Evolutionary conservation across 2,113 vertebrate genomes (phyloP).

Genomic region (Cygnus atratus): DNA sequence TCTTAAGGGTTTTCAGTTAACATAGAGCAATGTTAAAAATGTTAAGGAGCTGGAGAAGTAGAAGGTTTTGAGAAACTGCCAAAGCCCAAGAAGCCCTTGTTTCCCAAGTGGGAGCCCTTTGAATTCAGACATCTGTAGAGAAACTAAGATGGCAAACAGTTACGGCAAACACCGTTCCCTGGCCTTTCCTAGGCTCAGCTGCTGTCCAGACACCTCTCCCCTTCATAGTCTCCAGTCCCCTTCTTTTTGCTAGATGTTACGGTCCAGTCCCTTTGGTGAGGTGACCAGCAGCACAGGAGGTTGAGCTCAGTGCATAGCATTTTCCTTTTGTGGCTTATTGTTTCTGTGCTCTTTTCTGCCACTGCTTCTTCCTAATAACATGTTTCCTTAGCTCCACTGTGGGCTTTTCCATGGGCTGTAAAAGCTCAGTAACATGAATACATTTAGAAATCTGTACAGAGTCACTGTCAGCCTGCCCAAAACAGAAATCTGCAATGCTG

Average conservation of each 20-base stretch:
- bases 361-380: neutral
- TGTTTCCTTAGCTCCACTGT: neutral
- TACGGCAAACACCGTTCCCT: neutral
- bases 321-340: neutral
- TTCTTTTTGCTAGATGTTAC: neutral
- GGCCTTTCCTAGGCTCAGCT: neutral
- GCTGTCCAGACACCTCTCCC: neutral
- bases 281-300: neutral
- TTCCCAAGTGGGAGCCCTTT: neutral
- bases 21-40: neutral
- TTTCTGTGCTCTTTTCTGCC: neutral
- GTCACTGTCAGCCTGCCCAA: neutral
- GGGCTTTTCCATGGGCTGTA: neutral
- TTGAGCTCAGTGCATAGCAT: neutral
- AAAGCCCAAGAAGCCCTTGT: neutral
- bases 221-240: neutral
- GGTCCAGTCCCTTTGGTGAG: too few species aligned
- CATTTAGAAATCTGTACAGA: neutral
- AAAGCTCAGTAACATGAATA: neutral
- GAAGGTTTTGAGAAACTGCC: neutral
- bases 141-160: fast-evolving
- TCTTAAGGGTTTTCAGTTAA: neutral
- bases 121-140: neutral
- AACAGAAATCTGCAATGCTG: neutral
- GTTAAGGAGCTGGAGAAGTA: neutral